Percentiles rank a stretch among this genome's conserved stretches.
These are phyloP conservation scores for Iguana delicatissima DNA, from an alignment of 2,797 vertebrate genomes.

Conservation along the genomic window DNA sequence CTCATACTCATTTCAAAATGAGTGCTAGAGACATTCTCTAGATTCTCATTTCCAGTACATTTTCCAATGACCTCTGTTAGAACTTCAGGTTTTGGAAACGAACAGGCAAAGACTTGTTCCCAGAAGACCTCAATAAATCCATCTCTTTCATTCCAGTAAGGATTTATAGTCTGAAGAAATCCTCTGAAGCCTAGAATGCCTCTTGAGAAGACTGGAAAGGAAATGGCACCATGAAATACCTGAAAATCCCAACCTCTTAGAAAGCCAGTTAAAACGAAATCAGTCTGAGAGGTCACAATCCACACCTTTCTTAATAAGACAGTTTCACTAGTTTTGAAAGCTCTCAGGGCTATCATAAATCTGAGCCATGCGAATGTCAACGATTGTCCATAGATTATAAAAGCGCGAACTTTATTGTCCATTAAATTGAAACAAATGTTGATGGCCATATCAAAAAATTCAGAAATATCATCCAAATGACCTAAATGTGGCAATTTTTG, in stretches of 20 bases:
- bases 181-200: background rate
- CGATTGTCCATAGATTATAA: background rate
- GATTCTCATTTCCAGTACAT: background rate
- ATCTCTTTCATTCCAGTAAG: background rate
- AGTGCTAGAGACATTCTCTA: background rate
- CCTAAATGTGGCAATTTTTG: background rate
- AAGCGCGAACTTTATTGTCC: background rate
- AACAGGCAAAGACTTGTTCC: background rate
- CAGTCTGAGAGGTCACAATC: too few relatives aligned
- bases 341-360: fast-evolving
- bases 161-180: background rate
- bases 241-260: background rate
- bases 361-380: too few relatives aligned
- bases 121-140: background rate
- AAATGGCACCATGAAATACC: too few relatives aligned
- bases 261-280: background rate
- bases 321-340: too few relatives aligned
- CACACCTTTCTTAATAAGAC: too few relatives aligned
- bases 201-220: too few relatives aligned
- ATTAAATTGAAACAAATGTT: background rate
- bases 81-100: background rate
- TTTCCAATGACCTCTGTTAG: background rate
- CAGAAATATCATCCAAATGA: background rate
- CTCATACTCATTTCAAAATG: background rate
- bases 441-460: background rate